Evolutionary conservation across 2,888 invertebrate species (phyloP).

Genomic region (Punctoribates punctum): DNA sequence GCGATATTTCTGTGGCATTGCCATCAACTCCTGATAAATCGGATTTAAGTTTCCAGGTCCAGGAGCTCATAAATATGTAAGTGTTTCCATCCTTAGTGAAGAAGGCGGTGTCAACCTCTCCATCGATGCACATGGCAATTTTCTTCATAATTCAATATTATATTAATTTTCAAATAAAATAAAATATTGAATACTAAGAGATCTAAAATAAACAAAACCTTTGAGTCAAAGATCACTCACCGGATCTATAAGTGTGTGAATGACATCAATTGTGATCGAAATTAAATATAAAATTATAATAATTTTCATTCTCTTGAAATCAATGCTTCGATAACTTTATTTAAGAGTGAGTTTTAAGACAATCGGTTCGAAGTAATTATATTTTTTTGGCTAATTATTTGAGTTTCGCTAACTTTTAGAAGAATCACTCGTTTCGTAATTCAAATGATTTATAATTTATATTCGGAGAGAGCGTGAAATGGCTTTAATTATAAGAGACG

Average conservation of each 20-base stretch:
- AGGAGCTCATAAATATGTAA: conserved; percentile 23
- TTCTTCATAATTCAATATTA: not conserved
- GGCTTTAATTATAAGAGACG: too few species aligned
- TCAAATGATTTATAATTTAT: too few species aligned
- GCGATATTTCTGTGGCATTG: not conserved
- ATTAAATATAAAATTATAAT: not conserved
- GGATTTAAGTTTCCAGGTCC: conserved; percentile 18
- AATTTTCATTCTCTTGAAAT: not conserved
- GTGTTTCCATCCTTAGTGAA: conserved; percentile 19
- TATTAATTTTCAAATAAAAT: not conserved
- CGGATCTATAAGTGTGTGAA: conserved; percentile 17
- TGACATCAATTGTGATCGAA: not conserved
- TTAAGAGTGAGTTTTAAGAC: not conserved
- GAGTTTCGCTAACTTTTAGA: too few species aligned
- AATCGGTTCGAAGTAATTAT: not conserved
- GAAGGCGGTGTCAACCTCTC: conserved; percentile 9
- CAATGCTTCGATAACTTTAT: not conserved
- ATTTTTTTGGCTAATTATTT: not conserved
- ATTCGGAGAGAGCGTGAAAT: too few species aligned
- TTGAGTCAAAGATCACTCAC: not conserved
- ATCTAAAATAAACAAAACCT: not conserved
- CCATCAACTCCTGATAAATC: not conserved
- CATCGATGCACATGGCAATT: conserved; percentile 27
- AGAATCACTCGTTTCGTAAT: too few species aligned
- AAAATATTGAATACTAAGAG: not conserved